A percentile compares a stretch with the other conserved stretches of the same genome.
Evolutionary conservation across 1,140 invertebrate genomes (phyloP).

Genomic region (Euura saliciscinereae): DNA sequence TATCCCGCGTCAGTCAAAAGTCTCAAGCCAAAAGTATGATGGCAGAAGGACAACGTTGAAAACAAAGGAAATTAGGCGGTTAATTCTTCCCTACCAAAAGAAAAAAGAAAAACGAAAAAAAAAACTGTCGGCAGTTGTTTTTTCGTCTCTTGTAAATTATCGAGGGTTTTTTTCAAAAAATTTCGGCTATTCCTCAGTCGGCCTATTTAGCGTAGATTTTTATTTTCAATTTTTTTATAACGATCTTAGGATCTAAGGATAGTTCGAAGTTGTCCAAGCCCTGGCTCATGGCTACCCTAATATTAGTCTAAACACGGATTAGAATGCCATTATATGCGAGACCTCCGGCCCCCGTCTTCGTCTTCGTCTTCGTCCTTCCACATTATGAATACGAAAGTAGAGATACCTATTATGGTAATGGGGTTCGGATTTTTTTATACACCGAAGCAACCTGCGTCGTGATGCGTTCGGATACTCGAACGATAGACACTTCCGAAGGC

Average conservation of each 20-base stretch:
- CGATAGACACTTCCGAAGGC: not conserved
- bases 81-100: not conserved
- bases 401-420: constrained; percentile 55
- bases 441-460: not conserved
- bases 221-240: not conserved
- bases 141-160: not conserved
- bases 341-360: constrained; percentile 28
- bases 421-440: constrained; percentile 12
- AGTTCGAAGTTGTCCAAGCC: not conserved
- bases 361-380: not conserved
- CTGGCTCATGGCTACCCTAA: constrained; percentile 39
- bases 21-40: no score
- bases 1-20: not conserved
- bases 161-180: not conserved
- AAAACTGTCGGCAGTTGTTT: not conserved
- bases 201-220: not conserved
- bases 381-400: constrained; percentile 51
- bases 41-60: no score
- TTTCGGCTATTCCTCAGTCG: not conserved
- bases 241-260: not conserved
- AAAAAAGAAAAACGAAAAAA: not conserved
- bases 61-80: no score
- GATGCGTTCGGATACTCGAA: not conserved
- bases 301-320: constrained; percentile 54
- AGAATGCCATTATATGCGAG: constrained; percentile 46